phyloP scores from a whole-genome alignment of 2,888 invertebrate species.

The Hyalella azteca region DNA sequence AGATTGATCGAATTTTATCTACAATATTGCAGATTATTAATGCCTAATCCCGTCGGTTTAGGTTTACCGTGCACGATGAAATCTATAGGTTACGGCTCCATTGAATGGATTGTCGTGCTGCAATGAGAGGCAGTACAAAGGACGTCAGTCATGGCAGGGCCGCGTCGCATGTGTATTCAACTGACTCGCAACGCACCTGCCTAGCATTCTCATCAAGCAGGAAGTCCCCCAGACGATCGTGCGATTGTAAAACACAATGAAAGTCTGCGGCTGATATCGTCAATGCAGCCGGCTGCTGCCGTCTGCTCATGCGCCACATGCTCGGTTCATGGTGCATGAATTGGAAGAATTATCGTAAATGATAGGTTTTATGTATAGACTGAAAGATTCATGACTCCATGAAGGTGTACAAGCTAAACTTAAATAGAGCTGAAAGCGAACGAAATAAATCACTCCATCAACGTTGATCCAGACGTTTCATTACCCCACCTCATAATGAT shows the following conservation, averaged over 20 bases:
- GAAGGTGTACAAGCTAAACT: not conserved
- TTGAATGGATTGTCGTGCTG: too few species aligned
- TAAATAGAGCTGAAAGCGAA: not conserved
- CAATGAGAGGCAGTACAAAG: too few species aligned
- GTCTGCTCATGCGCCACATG: not conserved
- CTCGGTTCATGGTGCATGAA: not conserved
- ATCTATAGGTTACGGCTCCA: too few species aligned
- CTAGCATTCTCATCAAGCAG: slow-evolving; percentile 2
- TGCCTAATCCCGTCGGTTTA: too few species aligned
- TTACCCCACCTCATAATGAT: not conserved
- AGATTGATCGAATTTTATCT: too few species aligned
- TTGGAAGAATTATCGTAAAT: not conserved
- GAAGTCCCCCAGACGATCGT: not conserved
- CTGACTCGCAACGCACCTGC: too few species aligned
- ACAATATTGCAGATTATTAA: too few species aligned
- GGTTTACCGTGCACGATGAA: too few species aligned
- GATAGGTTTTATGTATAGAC: not conserved
- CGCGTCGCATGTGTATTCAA: too few species aligned
- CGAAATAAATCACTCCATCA: not conserved
- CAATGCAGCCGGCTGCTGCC: not conserved
- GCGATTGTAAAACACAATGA: slow-evolving; percentile 8
- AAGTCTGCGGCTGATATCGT: not conserved
- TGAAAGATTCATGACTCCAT: not conserved
- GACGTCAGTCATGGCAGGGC: too few species aligned
- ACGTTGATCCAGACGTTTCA: not conserved